Base-by-base conservation (phyloP, 2,113 vertebrate genomes). In the Eleginops maclovinus region DNA sequence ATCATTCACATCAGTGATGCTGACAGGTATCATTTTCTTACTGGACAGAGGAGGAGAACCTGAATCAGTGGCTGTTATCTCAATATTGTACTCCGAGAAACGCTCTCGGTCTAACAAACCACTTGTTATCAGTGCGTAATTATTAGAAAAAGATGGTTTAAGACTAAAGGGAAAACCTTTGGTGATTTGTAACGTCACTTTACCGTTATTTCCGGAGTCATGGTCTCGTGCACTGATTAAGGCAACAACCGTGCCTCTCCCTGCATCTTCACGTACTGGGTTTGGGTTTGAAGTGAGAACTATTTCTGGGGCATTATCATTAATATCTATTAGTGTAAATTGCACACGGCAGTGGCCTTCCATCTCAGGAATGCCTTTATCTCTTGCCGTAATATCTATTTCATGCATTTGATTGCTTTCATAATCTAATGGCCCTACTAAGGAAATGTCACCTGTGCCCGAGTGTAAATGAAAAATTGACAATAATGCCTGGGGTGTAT, bases 71-170 rank as follows among this genome's bases (percentile, higher is more conserved):
- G 95, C 96, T 0, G 81, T 91, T 31, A 97, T 91, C 50, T 94
- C 79, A 44, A 97, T 90, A 51, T 60, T 2, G 0, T 96, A 97
- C 13, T 93, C 87, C 1, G 96, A 84, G 19, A 72, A 81, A 4
- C 62, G 69, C 75, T 97, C 96, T 16, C 96, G 74, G 72, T 97
- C 96, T 88, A 97, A 82, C 43, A 65, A 71, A 13, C 87, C 87
- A 15, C 49, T 68, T 1, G 95, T 97, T 28, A 97, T 88, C 60
- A 97, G 77, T 0, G 95, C 96, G 50, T 96, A 97, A 85, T 97
- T 96, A 75, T 96, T 92, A 60, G 95, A 94, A 81, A 96, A 95
- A 0, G 96, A 94, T 0, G 90, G 72, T 78, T 93, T 96, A 16
- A 87, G 89, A 22, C 85, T 89, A 76, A 97, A 97, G 4, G 95